These are phyloP conservation scores for Cottus gobio DNA, from an alignment of 2,113 vertebrate species.

Conservation along the genomic window DNA sequence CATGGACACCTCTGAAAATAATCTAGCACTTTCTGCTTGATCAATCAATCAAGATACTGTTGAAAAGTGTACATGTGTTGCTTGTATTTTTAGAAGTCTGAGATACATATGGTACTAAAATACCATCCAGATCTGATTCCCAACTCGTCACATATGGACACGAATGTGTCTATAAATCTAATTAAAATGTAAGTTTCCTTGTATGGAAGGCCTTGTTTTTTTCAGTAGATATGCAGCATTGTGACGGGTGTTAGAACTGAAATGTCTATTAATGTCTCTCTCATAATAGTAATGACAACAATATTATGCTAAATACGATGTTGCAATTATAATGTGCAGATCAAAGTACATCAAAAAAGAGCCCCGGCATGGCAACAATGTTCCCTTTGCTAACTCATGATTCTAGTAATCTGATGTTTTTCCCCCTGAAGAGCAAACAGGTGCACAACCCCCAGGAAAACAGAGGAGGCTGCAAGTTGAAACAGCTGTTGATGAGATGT, in stretches of 20 bases:
- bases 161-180: neutral
- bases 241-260: neutral
- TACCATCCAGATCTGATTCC: neutral
- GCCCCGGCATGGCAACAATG: neutral
- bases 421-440: neutral
- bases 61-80: neutral
- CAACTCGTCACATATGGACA: neutral
- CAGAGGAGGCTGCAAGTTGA: conserved; percentile 15
- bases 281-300: neutral
- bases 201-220: neutral
- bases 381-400: neutral
- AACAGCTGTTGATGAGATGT: conserved; percentile 27
- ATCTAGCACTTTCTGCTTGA: neutral
- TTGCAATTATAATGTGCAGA: neutral
- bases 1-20: neutral
- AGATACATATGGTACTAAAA: neutral
- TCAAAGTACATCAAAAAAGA: neutral
- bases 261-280: neutral
- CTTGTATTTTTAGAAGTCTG: neutral
- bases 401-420: conserved; percentile 10
- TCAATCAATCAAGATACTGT: neutral
- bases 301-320: neutral
- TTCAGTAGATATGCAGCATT: neutral
- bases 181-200: neutral
- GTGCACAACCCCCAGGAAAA: conserved; percentile 6